Conservation (phyloP, 2,113 vertebrate species). For the Petroica traversi region DNA sequence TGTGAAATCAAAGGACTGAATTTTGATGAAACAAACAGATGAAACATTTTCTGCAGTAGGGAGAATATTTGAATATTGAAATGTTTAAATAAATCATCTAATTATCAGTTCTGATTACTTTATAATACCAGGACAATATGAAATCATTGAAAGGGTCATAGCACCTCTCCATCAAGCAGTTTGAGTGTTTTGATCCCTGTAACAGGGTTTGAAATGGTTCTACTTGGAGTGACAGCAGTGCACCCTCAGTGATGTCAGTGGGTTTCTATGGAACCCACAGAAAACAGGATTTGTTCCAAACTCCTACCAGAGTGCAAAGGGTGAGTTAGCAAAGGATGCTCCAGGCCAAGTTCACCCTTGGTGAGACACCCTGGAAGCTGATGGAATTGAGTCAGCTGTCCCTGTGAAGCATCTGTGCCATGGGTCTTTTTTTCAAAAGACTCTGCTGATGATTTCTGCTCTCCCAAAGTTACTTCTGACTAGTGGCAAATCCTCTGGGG, state of each 20-base stretch:
- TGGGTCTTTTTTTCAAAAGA: neutral
- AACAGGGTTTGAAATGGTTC: neutral
- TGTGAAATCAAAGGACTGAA: neutral
- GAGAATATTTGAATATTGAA: neutral
- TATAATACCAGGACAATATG: neutral
- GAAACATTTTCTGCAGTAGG: neutral
- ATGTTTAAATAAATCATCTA: neutral
- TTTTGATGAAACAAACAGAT: neutral
- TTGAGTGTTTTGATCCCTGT: conserved; percentile 20
- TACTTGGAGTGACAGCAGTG: neutral
- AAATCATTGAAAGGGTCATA: neutral
- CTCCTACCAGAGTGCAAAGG: neutral
- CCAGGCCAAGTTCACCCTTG: neutral
- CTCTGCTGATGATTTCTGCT: neutral
- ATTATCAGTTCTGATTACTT: neutral
- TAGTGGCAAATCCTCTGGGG: neutral
- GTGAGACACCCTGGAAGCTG: neutral
- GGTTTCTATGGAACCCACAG: neutral
- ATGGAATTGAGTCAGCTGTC: neutral
- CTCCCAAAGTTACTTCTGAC: neutral
- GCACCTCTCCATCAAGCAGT: conserved; percentile 34
- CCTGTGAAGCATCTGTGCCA: neutral
- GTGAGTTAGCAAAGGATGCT: neutral
- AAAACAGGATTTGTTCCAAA: neutral
- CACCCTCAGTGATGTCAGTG: neutral